phyloP scores from a whole-genome alignment of 2,797 vertebrate genomes.

The Psittacula echo region DNA sequence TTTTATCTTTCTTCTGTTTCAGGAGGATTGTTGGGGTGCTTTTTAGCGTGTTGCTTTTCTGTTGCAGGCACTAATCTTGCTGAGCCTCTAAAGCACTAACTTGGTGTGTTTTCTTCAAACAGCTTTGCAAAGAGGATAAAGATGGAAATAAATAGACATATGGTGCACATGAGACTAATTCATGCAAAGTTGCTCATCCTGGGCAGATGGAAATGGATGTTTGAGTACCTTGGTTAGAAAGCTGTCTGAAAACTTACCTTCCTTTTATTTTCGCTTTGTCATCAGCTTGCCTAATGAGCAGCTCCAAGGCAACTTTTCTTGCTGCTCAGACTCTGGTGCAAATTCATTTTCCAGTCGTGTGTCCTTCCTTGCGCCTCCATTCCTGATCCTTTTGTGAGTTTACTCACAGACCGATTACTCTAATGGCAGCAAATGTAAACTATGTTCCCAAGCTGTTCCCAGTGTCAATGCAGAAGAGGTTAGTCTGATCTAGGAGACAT shows the following conservation, averaged over 20 bases:
- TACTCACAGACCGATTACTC: neutral
- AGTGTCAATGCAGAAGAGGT: neutral
- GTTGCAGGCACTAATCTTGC: neutral
- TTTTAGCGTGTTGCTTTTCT: neutral
- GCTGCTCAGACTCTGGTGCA: neutral
- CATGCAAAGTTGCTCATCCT: conserved; percentile 24
- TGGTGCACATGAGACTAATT: conserved; percentile 54
- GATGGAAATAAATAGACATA: conserved; percentile 53
- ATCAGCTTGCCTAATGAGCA: conserved; percentile 55
- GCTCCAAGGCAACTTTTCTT: conserved; percentile 30
- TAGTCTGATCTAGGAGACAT: neutral
- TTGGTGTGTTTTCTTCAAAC: conserved; percentile 9
- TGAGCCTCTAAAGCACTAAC: conserved; percentile 19
- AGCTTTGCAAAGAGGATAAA: conserved; percentile 46
- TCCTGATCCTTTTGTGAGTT: neutral
- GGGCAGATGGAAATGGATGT: conserved; percentile 66
- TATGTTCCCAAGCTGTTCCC: neutral
- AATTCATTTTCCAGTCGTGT: neutral
- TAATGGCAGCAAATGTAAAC: neutral
- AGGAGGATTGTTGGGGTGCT: neutral
- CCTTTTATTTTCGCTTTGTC: conserved; percentile 34
- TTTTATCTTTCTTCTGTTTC: neutral
- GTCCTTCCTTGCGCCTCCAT: neutral
- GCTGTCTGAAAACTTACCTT: conserved; percentile 43
- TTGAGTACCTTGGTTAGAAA: conserved; percentile 55